A percentile compares a stretch with the other conserved stretches of the same genome.
These are phyloP conservation scores for Spheniscus mendiculus DNA, from an alignment of 2,113 vertebrate genomes.

Conservation along the genomic window DNA sequence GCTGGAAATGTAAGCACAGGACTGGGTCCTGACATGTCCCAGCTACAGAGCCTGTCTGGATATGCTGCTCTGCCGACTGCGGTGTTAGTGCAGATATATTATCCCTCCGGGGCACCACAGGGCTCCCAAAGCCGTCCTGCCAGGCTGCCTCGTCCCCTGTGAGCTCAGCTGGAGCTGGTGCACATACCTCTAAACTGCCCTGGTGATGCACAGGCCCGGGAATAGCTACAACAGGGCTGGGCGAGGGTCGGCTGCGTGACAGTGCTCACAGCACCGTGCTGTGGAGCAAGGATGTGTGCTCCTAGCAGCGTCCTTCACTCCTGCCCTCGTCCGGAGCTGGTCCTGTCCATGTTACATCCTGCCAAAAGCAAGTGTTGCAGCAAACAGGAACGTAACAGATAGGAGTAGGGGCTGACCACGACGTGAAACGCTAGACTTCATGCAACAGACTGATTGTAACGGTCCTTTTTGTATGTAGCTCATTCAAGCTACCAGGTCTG, in stretches of 20 bases:
- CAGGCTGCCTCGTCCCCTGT: neutral
- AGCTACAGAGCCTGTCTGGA: neutral
- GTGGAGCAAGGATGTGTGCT: fast-evolving
- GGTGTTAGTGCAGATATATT: fast-evolving
- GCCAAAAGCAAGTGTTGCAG: neutral
- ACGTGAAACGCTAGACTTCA: fast-evolving
- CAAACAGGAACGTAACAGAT: fast-evolving
- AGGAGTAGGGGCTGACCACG: neutral
- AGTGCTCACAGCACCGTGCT: neutral
- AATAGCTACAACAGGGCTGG: neutral
- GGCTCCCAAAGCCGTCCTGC: neutral
- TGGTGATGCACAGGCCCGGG: neutral
- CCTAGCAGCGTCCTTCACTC: neutral
- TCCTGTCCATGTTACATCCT: neutral
- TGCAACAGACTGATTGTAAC: too few species aligned
- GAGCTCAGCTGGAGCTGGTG: neutral
- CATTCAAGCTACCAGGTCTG: neutral
- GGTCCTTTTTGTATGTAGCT: neutral
- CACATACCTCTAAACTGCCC: neutral
- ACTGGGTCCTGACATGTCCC: neutral
- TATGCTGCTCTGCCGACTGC: fast-evolving
- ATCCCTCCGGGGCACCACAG: neutral
- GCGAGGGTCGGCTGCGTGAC: fast-evolving
- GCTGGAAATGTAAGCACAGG: neutral
- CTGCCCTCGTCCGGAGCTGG: neutral